phyloP scores from a whole-genome alignment of 2,888 invertebrate genomes.

The Dryococelus australis region DNA sequence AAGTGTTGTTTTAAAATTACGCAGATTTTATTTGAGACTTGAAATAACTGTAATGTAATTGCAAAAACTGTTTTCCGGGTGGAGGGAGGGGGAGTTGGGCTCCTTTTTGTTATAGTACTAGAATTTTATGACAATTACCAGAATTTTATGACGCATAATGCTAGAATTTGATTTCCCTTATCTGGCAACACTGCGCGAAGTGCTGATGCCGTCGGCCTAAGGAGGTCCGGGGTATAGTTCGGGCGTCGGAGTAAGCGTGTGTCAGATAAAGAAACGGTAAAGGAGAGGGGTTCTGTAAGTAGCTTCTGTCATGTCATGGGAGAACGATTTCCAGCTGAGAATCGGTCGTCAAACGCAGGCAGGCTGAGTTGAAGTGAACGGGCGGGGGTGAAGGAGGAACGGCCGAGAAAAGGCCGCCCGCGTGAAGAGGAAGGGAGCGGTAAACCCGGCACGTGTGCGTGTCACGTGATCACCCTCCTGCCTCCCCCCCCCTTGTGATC shows the following conservation, averaged over 20 bases:
- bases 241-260: background rate
- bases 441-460: background rate
- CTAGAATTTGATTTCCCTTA: too few species aligned
- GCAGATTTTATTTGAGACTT: too few species aligned
- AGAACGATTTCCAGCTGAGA: slow-evolving; percentile 16
- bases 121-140: too few species aligned
- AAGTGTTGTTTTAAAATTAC: too few species aligned
- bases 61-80: too few species aligned
- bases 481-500: background rate
- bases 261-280: slow-evolving; percentile 5
- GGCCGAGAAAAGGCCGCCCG: background rate
- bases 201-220: too few species aligned
- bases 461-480: background rate
- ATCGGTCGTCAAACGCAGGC: slow-evolving; percentile 16
- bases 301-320: slow-evolving; percentile 11
- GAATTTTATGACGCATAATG: too few species aligned
- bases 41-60: too few species aligned
- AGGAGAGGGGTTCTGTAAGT: background rate
- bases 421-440: background rate
- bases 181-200: too few species aligned
- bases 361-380: background rate
- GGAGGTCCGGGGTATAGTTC: background rate
- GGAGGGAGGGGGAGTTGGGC: too few species aligned
- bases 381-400: background rate
- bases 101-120: too few species aligned